Percentiles rank a stretch among this genome's conserved stretches.
Conservation (phyloP, 2,888 invertebrate genomes). For the Acrocera orbiculus region DNA sequence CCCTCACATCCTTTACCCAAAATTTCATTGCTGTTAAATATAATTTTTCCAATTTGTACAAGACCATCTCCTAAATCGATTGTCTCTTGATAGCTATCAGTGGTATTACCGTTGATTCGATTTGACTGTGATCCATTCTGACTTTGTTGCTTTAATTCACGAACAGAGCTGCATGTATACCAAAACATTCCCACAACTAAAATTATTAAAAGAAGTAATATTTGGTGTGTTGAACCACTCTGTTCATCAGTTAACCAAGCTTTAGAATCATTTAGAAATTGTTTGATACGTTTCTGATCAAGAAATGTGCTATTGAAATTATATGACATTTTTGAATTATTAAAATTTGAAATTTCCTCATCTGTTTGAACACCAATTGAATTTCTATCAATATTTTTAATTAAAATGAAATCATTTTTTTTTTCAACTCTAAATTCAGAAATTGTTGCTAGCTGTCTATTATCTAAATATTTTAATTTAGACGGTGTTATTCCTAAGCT, state of each 20-base stretch:
- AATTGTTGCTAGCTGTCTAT: conserved; percentile 24
- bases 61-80: conserved; percentile 27
- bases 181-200: conserved; percentile 55
- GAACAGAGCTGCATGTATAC: conserved; percentile 55
- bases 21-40: conserved; percentile 65
- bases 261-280: conserved; percentile 18
- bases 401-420: not conserved
- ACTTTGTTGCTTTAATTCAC: conserved; percentile 48
- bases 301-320: conserved; percentile 2
- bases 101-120: conserved; percentile 19
- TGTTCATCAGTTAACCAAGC: conserved; percentile 57
- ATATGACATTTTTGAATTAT: conserved; percentile 1
- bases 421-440: conserved; percentile 14
- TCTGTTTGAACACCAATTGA: conserved; percentile 45
- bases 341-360: conserved; percentile 23
- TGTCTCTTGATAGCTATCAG: conserved; percentile 21
- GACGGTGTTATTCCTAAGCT: conserved; percentile 25
- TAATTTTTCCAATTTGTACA: conserved; percentile 66
- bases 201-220: conserved; percentile 47
- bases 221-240: conserved; percentile 53
- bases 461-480: conserved; percentile 2
- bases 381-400: conserved; percentile 8
- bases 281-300: conserved; percentile 1
- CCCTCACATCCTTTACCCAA: conserved; percentile 97
- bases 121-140: conserved; percentile 40